Evolutionary conservation across 1,140 invertebrate genomes (phyloP), one percentile per base, ranked within the genome.

Genomic region (Tribolium castaneum): DNA sequence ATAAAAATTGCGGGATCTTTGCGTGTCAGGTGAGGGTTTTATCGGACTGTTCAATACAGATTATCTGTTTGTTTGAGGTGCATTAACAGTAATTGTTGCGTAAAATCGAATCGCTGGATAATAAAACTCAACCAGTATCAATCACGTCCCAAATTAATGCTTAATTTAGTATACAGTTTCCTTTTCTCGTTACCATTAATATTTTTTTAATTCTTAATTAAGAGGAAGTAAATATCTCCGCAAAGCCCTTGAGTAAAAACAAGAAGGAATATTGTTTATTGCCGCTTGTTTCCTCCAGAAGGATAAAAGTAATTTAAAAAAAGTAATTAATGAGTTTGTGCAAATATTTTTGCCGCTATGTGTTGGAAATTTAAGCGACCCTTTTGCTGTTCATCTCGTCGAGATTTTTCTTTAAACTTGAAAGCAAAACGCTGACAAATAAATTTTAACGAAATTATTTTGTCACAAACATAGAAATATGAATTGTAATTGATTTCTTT

Each of bases 291-390:
- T 66, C 59, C 59, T 35, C 59, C 30, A 39, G 14, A 66, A 66
- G 59, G 59, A 66, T 66, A 66, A 66, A 66, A 66, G 59, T 66
- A 66, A 66, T 66, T 66, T 66, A 66, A 66, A 66, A 19, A 66
- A 66, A 66, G 59, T 66, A 66, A 66, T 66, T 66, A 66, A 66
- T 66, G 59, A 66, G 59, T 66, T 66, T 66, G 22, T 66, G 59
- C 30, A 66, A 66, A 66, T 66, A 66, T 66, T 66, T 66, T 66
- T 66, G 59, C 59, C 14, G 59, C 14, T 66, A 35, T 66, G 59
- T 66, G 59, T 66, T 66, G 59, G 59, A 66, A 66, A 66, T 66
- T 66, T 35, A 66, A 66, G 30, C 59, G 59, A 34, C 59, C 59
- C 59, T 66, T 39, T 66, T 66, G 59, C 25, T 66, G 59, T 66